These are phyloP conservation scores for Oryzias sinensis DNA, from an alignment of 2,797 vertebrate genomes.

Conservation along the genomic window DNA sequence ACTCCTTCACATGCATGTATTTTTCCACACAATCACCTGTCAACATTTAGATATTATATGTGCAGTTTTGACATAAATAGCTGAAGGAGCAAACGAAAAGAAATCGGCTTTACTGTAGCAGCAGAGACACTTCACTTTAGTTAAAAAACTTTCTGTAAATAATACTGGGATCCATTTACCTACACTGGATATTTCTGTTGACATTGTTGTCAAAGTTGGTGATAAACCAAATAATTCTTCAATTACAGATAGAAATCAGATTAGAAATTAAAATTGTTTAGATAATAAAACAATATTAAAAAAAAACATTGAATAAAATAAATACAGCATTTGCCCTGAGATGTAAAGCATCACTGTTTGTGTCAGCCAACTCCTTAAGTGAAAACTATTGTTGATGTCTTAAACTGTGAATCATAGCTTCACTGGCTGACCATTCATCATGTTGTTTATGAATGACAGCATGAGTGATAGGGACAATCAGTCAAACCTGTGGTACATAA, in stretches of 20 bases:
- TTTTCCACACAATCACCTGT: conserved; percentile 72
- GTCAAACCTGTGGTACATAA: conserved; percentile 20
- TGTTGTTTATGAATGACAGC: conserved; percentile 28
- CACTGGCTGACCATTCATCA: conserved; percentile 40
- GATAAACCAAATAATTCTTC: conserved; percentile 7
- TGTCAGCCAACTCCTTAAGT: conserved; percentile 13
- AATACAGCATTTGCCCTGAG: no score
- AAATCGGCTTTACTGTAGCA: conserved; percentile 72
- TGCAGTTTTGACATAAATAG: conserved; percentile 80
- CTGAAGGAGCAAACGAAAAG: conserved; percentile 71
- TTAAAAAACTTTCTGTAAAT: conserved; percentile 69
- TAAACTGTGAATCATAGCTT: conserved; percentile 44
- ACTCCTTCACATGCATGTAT: conserved; percentile 56
- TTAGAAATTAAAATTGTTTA: no score
- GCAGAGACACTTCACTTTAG: conserved; percentile 74
- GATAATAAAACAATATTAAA: no score
- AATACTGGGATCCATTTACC: conserved; percentile 50
- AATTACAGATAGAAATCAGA: no score
- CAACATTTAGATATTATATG: conserved; percentile 78
- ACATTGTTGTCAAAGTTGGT: conserved; percentile 37
- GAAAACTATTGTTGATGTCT: conserved; percentile 29
- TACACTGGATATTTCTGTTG: conserved; percentile 47
- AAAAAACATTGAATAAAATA: no score
- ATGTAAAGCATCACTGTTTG: neutral
- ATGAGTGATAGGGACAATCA: conserved; percentile 57